Conservation (phyloP, 2,888 invertebrate genomes). For the Phyllotreta cruciferae region DNA sequence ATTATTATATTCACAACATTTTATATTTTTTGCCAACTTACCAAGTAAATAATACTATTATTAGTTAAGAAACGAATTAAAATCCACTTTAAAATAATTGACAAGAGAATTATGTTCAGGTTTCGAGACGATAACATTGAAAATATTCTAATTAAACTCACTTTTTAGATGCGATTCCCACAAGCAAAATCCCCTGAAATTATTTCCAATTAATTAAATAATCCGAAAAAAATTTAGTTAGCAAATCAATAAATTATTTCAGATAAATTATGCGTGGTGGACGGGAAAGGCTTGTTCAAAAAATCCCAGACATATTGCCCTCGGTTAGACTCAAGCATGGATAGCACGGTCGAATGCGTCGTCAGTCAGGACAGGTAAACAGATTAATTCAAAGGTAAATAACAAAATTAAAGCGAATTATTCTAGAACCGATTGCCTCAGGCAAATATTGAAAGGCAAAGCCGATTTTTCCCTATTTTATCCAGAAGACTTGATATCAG, state of each 20-base stretch:
- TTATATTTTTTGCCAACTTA: no score
- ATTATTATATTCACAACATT: no score
- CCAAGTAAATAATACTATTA: no score
- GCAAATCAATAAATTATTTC: conserved; percentile 29
- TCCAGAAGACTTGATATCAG: conserved; percentile 83
- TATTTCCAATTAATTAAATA: neutral
- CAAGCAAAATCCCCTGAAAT: neutral
- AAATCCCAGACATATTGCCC: conserved; percentile 71
- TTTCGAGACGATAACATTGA: no score
- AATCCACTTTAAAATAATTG: no score
- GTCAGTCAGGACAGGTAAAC: conserved; percentile 73
- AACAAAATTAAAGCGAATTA: neutral
- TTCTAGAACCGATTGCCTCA: conserved; percentile 78
- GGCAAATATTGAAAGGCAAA: conserved; percentile 75
- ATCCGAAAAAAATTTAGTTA: neutral
- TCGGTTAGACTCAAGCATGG: conserved; percentile 62
- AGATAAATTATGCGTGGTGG: conserved; percentile 78
- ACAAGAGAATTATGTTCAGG: no score
- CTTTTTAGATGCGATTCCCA: neutral
- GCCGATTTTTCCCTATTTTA: conserved; percentile 87
- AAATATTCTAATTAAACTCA: no score
- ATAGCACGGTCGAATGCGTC: conserved; percentile 73
- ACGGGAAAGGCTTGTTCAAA: conserved; percentile 69
- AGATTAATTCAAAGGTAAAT: neutral
- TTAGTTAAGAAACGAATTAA: no score